These are phyloP conservation scores for Acleris emargana DNA, from an alignment of 2,888 invertebrate species.

Conservation along the genomic window DNA sequence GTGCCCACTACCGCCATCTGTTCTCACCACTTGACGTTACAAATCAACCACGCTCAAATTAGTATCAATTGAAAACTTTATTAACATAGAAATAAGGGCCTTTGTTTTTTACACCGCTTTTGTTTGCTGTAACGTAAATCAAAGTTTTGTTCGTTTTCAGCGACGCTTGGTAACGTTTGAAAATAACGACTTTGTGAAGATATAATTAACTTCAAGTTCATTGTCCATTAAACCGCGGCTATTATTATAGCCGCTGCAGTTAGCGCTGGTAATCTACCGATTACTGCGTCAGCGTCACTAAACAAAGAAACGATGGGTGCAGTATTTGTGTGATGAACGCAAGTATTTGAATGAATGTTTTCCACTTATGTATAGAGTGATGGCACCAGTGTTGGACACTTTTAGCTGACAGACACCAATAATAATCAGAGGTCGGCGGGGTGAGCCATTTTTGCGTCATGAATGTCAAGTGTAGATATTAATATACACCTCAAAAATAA, in stretches of 20 bases:
- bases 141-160: constrained; percentile 40
- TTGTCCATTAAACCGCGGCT: constrained; percentile 9
- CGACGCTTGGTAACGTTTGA: constrained; percentile 1
- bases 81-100: neutral
- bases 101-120: neutral
- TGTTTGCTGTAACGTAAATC: constrained; percentile 33
- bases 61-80: constrained; percentile 4
- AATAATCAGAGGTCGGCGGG: too few relatives aligned
- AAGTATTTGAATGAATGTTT: too few relatives aligned
- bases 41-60: constrained; percentile 1
- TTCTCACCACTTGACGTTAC: constrained; percentile 55
- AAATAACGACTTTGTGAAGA: constrained; percentile 23
- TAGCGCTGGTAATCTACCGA: too few relatives aligned
- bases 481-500: too few relatives aligned
- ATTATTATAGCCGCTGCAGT: neutral
- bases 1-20: constrained; percentile 58
- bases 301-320: too few relatives aligned
- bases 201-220: constrained; percentile 28
- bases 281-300: too few relatives aligned
- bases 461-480: too few relatives aligned
- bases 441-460: too few relatives aligned
- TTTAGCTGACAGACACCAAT: too few relatives aligned
- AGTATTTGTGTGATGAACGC: too few relatives aligned
- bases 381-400: too few relatives aligned
- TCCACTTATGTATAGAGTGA: too few relatives aligned